Percentiles rank a stretch among this genome's conserved stretches.
phyloP scores from a whole-genome alignment of 2,888 invertebrate genomes.

The Acronicta alni region DNA sequence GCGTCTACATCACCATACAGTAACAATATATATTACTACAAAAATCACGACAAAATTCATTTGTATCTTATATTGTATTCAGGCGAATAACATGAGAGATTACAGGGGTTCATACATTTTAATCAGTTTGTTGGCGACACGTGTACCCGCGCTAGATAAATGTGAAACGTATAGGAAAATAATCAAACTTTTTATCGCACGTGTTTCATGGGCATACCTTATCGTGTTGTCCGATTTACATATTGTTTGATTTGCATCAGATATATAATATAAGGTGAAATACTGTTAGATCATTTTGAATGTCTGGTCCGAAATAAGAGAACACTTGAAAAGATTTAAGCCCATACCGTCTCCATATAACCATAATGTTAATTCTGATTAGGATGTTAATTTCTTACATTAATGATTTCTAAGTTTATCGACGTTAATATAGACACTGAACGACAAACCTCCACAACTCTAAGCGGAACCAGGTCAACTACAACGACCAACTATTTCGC shows the following conservation, averaged over 20 bases:
- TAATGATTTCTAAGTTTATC: constrained; percentile 2
- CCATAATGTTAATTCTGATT: not conserved
- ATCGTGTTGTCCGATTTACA: constrained; percentile 45
- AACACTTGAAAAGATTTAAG: too few species aligned
- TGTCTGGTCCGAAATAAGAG: not conserved
- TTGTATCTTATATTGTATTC: constrained; percentile 14
- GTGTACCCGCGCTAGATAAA: constrained; percentile 43
- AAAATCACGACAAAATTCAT: constrained; percentile 20
- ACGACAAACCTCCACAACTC: constrained; percentile 19
- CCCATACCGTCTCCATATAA: too few species aligned
- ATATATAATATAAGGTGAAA: constrained; percentile 28
- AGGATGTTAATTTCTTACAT: not conserved
- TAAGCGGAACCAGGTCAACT: constrained; percentile 34
- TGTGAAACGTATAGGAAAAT: constrained; percentile 43
- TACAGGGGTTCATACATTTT: constrained; percentile 50
- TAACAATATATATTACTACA: constrained; percentile 21
- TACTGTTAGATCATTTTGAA: constrained; percentile 10
- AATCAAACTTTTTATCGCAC: constrained; percentile 54
- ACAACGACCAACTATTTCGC: constrained; percentile 31
- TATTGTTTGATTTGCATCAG: constrained; percentile 48
- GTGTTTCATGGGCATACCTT: constrained; percentile 44
- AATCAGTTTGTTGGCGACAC: constrained; percentile 49
- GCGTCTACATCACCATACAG: constrained; percentile 15
- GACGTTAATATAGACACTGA: constrained; percentile 1
- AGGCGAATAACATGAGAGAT: constrained; percentile 41